phyloP scores from a whole-genome alignment of 2,888 invertebrate species.

The Noctua pronuba region DNA sequence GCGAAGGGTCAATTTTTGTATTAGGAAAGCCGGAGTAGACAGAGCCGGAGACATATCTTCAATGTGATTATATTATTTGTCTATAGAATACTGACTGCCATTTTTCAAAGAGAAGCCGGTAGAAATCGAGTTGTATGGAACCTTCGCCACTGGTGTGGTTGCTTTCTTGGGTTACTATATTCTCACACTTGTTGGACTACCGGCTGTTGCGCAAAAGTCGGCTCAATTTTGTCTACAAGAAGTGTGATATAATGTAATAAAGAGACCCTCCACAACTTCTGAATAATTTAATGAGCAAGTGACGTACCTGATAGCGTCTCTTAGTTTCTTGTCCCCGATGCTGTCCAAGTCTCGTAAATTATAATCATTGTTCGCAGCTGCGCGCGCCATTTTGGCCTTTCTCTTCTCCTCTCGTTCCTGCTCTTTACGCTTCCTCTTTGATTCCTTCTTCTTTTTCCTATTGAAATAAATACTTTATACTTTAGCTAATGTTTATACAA shows the following conservation, averaged over 20 bases:
- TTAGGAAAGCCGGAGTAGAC: no score
- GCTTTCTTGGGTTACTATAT: neutral
- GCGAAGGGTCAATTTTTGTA: no score
- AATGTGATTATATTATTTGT: no score
- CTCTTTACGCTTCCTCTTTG: conserved; percentile 93
- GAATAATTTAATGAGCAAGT: neutral
- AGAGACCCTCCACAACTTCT: neutral
- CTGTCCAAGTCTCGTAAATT: conserved; percentile 92
- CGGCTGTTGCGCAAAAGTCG: neutral
- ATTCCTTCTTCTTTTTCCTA: conserved; percentile 93
- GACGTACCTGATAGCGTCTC: conserved; percentile 92
- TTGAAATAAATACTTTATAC: neutral
- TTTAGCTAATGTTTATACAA: neutral
- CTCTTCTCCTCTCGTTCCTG: conserved; percentile 93
- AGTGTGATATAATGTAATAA: neutral
- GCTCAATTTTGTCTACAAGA: neutral
- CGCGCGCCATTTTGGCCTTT: conserved; percentile 91
- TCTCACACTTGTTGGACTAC: neutral
- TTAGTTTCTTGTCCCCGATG: conserved; percentile 91
- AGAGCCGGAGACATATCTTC: no score
- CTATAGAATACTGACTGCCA: no score
- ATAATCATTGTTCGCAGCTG: conserved; percentile 90
- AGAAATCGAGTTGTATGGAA: no score
- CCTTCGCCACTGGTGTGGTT: no score
- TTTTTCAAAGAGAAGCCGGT: no score